phyloP scores from a whole-genome alignment of 1,140 invertebrate genomes.

The Pogonus chalceus region DNA sequence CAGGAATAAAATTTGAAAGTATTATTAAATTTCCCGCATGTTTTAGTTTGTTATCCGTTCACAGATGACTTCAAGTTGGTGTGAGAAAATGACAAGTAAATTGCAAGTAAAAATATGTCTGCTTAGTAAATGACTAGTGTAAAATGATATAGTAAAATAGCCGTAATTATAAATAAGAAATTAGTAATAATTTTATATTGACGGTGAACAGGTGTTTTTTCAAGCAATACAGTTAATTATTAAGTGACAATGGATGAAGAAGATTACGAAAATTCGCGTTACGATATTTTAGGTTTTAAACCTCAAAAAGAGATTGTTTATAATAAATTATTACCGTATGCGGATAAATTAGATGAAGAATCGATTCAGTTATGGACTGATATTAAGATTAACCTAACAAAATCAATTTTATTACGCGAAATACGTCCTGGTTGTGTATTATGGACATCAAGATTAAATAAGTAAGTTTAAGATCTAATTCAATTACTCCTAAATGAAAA shows the following conservation, averaged over 20 bases:
- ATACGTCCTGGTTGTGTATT: constrained; percentile 53
- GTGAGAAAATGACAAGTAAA: background rate
- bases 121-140: constrained; percentile 23
- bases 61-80: background rate
- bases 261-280: constrained; percentile 20
- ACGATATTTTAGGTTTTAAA: constrained; percentile 26
- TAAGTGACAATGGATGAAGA: constrained; percentile 16
- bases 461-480: constrained; percentile 36
- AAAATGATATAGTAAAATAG: constrained; percentile 21
- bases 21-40: too few relatives aligned
- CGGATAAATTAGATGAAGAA: constrained; percentile 51
- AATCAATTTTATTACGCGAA: constrained; percentile 54
- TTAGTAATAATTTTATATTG: background rate
- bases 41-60: too few relatives aligned
- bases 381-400: constrained; percentile 59
- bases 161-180: too few relatives aligned
- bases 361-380: constrained; percentile 45
- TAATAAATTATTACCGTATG: constrained; percentile 59
- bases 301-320: constrained; percentile 55
- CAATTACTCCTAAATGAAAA: background rate
- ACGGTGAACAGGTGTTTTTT: background rate
- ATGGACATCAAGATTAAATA: constrained; percentile 51
- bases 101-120: constrained; percentile 20
- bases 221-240: background rate
- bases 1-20: too few relatives aligned